These are phyloP conservation scores for Phoxinus dragarum DNA, from an alignment of 2,797 vertebrate genomes.

Conservation along the genomic window DNA sequence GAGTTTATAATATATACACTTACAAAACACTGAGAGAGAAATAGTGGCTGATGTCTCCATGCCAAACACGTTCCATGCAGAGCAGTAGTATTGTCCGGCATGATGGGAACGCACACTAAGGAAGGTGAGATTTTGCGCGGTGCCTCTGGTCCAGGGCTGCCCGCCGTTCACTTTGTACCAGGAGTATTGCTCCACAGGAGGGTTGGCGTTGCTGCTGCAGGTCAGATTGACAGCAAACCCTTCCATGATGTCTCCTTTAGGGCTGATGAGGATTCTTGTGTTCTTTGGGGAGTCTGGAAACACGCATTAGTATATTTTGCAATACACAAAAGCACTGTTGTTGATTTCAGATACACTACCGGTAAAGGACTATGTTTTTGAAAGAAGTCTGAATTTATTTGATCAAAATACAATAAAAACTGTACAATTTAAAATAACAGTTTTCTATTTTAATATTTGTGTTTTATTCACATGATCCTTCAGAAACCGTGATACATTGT, in stretches of 20 bases:
- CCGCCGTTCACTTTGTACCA: constrained; percentile 76
- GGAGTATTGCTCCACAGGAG: constrained; percentile 71
- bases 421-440: neutral
- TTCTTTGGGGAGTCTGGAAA: constrained; percentile 77
- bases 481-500: neutral
- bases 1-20: constrained; percentile 59
- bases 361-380: too few species aligned
- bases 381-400: neutral
- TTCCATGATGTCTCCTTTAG: constrained; percentile 77
- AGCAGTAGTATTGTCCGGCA: constrained; percentile 80
- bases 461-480: neutral
- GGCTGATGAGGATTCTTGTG: constrained; percentile 71
- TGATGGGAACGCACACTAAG: constrained; percentile 71
- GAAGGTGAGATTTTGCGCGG: constrained; percentile 75
- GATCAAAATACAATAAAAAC: neutral
- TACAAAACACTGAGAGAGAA: constrained; percentile 79
- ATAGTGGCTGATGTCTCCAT: constrained; percentile 70
- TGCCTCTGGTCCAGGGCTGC: constrained; percentile 71
- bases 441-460: neutral
- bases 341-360: neutral
- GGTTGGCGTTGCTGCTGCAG: constrained; percentile 74
- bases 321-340: neutral
- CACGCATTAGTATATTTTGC: neutral
- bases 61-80: constrained; percentile 73
- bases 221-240: constrained; percentile 75